Conservation (phyloP, 2,888 invertebrate species). For the Leucophora obtusa region DNA sequence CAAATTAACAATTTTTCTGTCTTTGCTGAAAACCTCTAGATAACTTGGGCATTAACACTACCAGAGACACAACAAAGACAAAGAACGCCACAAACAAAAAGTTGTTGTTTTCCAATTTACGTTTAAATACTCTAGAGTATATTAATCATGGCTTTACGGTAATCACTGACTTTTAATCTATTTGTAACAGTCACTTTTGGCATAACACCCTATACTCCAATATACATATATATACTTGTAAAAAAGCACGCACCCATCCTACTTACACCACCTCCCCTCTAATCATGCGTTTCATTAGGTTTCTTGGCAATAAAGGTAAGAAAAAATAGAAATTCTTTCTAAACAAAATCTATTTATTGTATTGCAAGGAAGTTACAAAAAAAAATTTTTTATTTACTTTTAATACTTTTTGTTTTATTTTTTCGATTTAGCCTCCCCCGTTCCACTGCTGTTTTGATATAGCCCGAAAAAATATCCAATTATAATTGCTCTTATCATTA, state of each 20-base stretch:
- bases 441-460: not conserved
- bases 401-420: constrained; percentile 36
- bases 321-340: not conserved
- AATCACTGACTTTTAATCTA: constrained; percentile 62
- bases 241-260: not conserved
- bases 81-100: constrained; percentile 28
- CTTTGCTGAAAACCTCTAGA: constrained; percentile 2
- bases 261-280: constrained; percentile 33
- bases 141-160: constrained; percentile 65
- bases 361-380: not conserved
- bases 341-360: constrained; percentile 1
- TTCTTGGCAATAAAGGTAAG: constrained; percentile 38
- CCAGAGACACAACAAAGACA: not conserved
- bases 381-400: constrained; percentile 51
- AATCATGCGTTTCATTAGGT: constrained; percentile 47
- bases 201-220: not conserved
- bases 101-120: constrained; percentile 66
- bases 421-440: not conserved
- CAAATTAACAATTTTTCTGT: constrained; percentile 53
- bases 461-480: constrained; percentile 51
- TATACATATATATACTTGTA: too few species aligned
- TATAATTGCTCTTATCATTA: constrained; percentile 64
- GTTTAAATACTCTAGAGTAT: constrained; percentile 67
- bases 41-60: not conserved
- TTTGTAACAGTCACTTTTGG: constrained; percentile 27